Evolutionary conservation across 2,113 vertebrate genomes (phyloP).

Genomic region (human (Homo sapiens)): GRCh38 chr2:183909501-183910000

Average conservation of each 20-base stretch:
- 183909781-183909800: not conserved
- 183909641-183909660: not conserved
- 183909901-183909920: not conserved
- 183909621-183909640: not conserved
- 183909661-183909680: not conserved
- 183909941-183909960: not conserved
- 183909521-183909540: not conserved
- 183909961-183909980: not conserved
- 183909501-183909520: not conserved
- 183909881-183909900: not conserved
- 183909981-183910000: not conserved
- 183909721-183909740: not conserved
- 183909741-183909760: not conserved
- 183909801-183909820: not conserved
- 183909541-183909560: not conserved
- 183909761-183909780: not conserved
- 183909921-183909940: not conserved
- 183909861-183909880: not conserved
- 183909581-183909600: not conserved
- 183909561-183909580: not conserved
- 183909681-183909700: not conserved
- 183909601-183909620: not conserved
- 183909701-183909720: not conserved
- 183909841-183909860: not conserved
- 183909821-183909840: not conserved